Conservation (phyloP, 2,113 vertebrate genomes). For the Alethe diademata region DNA sequence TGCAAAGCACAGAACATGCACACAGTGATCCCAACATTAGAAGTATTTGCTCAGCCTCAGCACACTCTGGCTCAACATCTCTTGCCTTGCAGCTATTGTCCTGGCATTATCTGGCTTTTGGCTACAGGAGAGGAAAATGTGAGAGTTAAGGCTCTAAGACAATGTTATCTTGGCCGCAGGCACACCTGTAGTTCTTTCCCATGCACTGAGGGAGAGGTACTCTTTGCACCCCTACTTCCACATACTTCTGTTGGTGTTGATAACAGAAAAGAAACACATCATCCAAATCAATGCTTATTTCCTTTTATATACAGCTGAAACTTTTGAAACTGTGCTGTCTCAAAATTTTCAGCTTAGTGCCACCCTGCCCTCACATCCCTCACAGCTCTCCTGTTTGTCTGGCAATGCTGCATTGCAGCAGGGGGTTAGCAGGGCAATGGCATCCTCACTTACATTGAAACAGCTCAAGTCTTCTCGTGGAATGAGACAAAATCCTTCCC, state of each 20-base stretch:
- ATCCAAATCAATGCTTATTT: background rate
- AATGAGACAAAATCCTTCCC: background rate
- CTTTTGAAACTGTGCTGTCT: background rate
- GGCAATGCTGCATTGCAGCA: background rate
- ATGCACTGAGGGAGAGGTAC: background rate
- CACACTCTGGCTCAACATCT: background rate
- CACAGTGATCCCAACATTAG: background rate
- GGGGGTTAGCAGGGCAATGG: background rate
- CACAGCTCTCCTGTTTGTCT: background rate
- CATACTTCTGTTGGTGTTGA: background rate
- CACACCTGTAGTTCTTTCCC: background rate
- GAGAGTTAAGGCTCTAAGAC: background rate
- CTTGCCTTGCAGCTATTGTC: background rate
- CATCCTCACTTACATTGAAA: background rate
- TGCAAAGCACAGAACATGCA: background rate
- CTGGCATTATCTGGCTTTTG: background rate
- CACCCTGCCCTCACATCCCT: background rate
- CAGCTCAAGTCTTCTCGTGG: background rate
- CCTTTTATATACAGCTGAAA: background rate
- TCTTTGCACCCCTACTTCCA: background rate
- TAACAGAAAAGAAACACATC: background rate
- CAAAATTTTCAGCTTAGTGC: background rate
- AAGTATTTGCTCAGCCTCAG: background rate
- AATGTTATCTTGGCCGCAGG: background rate
- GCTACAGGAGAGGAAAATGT: background rate